Evolutionary conservation across 2,113 vertebrate species (phyloP).

Genomic region (Puntigrus tetrazona): DNA sequence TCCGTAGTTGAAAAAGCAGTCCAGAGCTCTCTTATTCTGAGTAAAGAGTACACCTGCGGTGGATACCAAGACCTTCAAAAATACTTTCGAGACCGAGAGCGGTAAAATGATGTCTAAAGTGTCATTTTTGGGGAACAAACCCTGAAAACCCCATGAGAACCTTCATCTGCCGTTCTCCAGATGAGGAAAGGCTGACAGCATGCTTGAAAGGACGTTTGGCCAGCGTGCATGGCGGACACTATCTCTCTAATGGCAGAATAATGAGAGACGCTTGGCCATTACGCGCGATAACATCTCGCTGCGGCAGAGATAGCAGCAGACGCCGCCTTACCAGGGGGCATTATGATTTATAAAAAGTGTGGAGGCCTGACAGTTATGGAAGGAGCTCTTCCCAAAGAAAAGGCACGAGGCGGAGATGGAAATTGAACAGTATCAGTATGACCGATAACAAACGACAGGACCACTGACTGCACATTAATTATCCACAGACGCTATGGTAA

Average conservation of each 20-base stretch:
- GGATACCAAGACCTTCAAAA: too few relatives aligned
- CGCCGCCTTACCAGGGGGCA: conserved; percentile 75
- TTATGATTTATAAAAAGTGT: conserved; percentile 80
- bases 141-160: background rate
- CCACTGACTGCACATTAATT: conserved; percentile 87
- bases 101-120: background rate
- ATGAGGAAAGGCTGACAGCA: conserved; percentile 46
- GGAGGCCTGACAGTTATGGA: conserved; percentile 71
- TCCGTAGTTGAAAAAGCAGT: too few relatives aligned
- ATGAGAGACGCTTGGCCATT: conserved; percentile 69
- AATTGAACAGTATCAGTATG: conserved; percentile 82
- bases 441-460: conserved; percentile 80
- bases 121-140: conserved; percentile 1
- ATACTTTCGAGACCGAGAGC: too few relatives aligned
- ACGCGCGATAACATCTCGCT: conserved; percentile 72
- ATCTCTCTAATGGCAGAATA: conserved; percentile 73
- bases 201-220: conserved; percentile 67
- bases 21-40: too few relatives aligned
- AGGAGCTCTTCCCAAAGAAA: conserved; percentile 72
- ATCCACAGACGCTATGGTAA: conserved; percentile 83
- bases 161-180: background rate
- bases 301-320: conserved; percentile 65
- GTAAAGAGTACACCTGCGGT: too few relatives aligned
- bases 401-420: conserved; percentile 77
- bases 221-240: conserved; percentile 59